A percentile compares a stretch with the other conserved stretches of the same genome.
Conservation (phyloP, 1,140 invertebrate genomes). For the Bombyx mori region DNA sequence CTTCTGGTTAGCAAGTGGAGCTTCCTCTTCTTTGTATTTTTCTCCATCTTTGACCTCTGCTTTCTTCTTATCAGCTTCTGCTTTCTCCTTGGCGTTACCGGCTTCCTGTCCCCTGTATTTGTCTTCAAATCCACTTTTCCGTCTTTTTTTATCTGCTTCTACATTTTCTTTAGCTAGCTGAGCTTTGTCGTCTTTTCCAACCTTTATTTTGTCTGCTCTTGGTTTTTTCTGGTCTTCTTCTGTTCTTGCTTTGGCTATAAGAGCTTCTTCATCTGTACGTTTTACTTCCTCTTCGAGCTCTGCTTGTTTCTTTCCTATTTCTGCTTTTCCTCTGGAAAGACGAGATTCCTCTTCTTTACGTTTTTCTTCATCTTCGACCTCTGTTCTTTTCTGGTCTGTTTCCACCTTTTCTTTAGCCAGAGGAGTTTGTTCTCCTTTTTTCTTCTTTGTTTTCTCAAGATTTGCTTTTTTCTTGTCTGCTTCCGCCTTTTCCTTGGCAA, state of each 20-base stretch:
- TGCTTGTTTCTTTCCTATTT: constrained; percentile 28
- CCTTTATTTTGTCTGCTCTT: background rate
- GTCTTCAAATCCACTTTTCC: background rate
- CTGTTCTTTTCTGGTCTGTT: background rate
- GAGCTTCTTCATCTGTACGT: background rate
- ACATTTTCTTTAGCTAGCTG: background rate
- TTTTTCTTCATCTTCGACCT: background rate
- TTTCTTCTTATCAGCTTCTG: background rate
- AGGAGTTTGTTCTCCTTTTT: background rate
- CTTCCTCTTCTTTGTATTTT: constrained; percentile 8
- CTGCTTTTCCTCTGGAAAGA: constrained; percentile 8
- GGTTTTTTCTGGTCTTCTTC: background rate
- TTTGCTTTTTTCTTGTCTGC: background rate
- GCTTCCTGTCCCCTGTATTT: background rate
- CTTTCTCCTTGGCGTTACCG: background rate
- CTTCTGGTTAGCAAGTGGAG: constrained; percentile 20
- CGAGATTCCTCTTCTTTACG: constrained; percentile 16
- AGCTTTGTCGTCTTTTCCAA: too few relatives aligned
- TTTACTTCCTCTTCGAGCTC: constrained; percentile 13
- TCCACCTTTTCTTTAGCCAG: background rate
- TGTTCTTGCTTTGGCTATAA: background rate
- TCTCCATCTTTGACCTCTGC: background rate
- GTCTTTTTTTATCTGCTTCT: background rate
- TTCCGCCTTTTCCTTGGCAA: background rate
- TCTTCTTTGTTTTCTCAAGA: background rate